phyloP scores from a whole-genome alignment of 1,140 invertebrate genomes.

The Habropoda laboriosa region DNA sequence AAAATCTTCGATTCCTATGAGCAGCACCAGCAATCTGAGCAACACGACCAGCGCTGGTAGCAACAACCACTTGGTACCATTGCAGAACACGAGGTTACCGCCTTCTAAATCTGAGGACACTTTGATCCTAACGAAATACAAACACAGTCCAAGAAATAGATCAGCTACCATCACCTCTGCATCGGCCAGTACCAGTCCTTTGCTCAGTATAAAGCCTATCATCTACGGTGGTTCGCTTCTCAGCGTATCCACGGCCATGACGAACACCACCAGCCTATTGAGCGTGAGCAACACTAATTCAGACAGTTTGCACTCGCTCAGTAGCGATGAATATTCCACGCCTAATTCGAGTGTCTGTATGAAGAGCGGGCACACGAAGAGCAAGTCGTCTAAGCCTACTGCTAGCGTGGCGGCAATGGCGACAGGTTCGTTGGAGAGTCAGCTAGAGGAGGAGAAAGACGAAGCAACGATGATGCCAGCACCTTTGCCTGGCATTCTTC shows the following conservation, averaged over 20 bases:
- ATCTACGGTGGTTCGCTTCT: conserved; percentile 80
- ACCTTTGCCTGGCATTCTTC: conserved; percentile 84
- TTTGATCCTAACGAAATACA: conserved; percentile 83
- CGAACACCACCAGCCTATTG: conserved; percentile 84
- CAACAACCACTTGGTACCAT: conserved; percentile 68
- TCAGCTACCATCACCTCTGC: conserved; percentile 83
- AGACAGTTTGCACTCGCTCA: conserved; percentile 84
- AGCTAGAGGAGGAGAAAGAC: conserved; percentile 73
- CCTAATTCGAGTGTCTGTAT: conserved; percentile 63
- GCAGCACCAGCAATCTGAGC: conserved; percentile 56
- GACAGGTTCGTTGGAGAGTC: conserved; percentile 64
- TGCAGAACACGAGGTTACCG: conserved; percentile 82
- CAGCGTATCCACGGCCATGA: conserved; percentile 72
- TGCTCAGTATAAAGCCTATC: conserved; percentile 84
- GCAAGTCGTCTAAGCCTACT: conserved; percentile 71
- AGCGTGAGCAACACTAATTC: conserved; percentile 80
- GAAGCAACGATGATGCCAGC: conserved; percentile 76
- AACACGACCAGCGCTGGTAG: conserved; percentile 78
- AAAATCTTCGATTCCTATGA: conserved; percentile 59
- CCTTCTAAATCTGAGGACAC: conserved; percentile 91
- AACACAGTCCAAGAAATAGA: conserved; percentile 82
- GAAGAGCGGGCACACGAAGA: conserved; percentile 57
- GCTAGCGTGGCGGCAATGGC: conserved; percentile 77
- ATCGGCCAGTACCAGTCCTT: conserved; percentile 86
- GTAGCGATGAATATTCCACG: conserved; percentile 79